These are phyloP conservation scores for Aptenodytes patagonicus DNA, from an alignment of 2,113 vertebrate species.

Conservation along the genomic window DNA sequence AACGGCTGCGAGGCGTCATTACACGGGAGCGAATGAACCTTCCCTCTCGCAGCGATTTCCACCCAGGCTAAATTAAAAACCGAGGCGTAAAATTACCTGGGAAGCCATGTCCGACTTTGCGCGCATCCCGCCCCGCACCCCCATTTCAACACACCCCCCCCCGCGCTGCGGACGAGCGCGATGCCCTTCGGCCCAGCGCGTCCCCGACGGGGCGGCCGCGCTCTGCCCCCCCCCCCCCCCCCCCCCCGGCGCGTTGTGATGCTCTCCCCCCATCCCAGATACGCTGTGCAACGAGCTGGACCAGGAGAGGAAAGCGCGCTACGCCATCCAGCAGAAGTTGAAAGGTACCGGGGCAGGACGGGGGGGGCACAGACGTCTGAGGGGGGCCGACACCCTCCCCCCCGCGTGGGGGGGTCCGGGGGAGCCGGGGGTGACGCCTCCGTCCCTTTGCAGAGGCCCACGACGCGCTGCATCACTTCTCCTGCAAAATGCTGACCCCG, in stretches of 20 bases:
- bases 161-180: not conserved
- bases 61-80: conserved; percentile 72
- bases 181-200: not conserved
- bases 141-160: too few species aligned
- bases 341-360: conserved; percentile 79
- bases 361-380: not conserved
- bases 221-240: too few species aligned
- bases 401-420: not conserved
- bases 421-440: not conserved
- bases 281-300: conserved; percentile 93
- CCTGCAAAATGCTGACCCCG: conserved; percentile 94
- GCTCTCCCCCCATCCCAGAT: conserved; percentile 67
- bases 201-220: not conserved
- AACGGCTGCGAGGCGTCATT: conserved; percentile 65
- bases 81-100: conserved; percentile 64
- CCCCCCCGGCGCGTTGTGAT: not conserved
- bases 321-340: conserved; percentile 93
- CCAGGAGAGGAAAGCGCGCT: conserved; percentile 91
- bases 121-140: not conserved
- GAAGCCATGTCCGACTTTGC: conserved; percentile 52
- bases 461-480: conserved; percentile 92
- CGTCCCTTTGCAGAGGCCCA: conserved; percentile 84
- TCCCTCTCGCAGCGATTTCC: conserved; percentile 53
- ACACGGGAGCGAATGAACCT: conserved; percentile 60
- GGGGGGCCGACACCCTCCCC: too few species aligned